Evolutionary conservation across 2,797 vertebrate species (phyloP).

Genomic region (Monodelphis domestica): DNA sequence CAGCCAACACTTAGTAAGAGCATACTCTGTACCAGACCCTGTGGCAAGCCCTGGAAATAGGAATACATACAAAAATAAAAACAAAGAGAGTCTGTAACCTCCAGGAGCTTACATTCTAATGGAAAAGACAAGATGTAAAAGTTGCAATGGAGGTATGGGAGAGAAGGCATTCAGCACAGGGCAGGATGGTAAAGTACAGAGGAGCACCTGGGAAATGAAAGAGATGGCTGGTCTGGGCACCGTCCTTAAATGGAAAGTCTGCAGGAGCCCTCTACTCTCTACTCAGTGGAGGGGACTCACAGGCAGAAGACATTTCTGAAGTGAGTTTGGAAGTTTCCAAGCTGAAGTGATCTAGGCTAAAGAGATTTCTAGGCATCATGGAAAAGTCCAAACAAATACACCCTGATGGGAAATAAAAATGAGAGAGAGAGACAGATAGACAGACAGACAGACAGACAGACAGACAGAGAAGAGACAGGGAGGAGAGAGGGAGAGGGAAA

Average conservation of each 20-base stretch:
- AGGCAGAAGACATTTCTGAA: not conserved
- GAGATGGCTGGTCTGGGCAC: not conserved
- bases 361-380: not conserved
- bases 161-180: not conserved
- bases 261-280: not conserved
- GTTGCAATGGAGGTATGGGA: not conserved
- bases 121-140: not conserved
- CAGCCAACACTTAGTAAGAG: not conserved
- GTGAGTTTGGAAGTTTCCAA: not conserved
- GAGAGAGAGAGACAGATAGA: not conserved
- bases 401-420: not conserved
- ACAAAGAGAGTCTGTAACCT: not conserved
- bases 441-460: not conserved
- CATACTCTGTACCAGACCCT: not conserved
- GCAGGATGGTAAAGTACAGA: not conserved
- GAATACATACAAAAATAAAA: not conserved
- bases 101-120: not conserved
- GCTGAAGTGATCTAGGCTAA: not conserved
- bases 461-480: not conserved
- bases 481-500: too few relatives aligned
- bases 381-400: not conserved
- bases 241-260: not conserved
- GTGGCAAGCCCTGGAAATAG: not conserved
- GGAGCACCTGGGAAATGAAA: not conserved
- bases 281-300: not conserved